Evolutionary conservation across 2,113 vertebrate species (phyloP).

Genomic region (Rhinogobius similis): DNA sequence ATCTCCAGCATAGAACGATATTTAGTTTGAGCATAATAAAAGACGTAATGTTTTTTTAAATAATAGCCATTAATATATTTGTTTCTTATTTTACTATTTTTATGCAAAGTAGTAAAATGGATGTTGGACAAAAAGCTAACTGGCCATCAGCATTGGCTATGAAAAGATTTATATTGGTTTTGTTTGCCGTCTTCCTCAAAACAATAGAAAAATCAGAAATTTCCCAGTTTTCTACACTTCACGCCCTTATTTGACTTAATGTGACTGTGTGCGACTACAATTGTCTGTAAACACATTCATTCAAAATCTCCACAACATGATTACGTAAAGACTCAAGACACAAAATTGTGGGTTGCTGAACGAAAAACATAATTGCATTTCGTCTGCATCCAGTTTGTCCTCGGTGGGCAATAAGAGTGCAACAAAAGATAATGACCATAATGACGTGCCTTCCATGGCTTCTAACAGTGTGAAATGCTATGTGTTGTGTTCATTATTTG

Average conservation of each 20-base stretch:
- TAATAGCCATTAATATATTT: too few species aligned
- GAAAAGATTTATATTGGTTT: neutral
- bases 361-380: neutral
- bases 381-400: neutral
- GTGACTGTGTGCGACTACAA: neutral
- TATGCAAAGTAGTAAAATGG: too few species aligned
- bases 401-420: neutral
- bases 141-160: too few species aligned
- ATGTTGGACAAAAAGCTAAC: too few species aligned
- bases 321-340: neutral
- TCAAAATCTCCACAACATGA: neutral
- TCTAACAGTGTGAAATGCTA: neutral
- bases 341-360: neutral
- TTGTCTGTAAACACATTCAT: neutral
- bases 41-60: too few species aligned
- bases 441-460: neutral
- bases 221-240: neutral
- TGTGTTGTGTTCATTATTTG: neutral
- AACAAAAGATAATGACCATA: neutral
- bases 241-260: neutral
- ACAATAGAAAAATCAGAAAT: neutral
- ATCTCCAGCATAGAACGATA: too few species aligned
- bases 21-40: too few species aligned
- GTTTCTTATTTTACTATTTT: too few species aligned
- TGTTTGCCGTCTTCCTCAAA: neutral